Conservation (phyloP, 1,140 invertebrate genomes). For the Drosophila nigrodunni region DNA sequence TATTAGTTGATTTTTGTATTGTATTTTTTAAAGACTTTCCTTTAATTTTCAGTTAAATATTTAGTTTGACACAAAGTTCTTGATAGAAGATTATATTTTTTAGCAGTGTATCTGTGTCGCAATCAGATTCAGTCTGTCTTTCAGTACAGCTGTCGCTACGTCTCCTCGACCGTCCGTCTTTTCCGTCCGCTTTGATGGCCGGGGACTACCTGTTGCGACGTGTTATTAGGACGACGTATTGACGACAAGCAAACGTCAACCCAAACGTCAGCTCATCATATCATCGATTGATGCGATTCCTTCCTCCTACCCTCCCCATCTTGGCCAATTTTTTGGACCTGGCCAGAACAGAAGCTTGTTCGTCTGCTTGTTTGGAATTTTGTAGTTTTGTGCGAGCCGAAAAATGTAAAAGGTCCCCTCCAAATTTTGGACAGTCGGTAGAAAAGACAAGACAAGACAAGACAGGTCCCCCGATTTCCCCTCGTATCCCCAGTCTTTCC, state of each 20-base stretch:
- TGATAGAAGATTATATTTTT: too few species aligned
- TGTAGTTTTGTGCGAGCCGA: constrained; percentile 56
- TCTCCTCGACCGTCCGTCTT: constrained; percentile 3
- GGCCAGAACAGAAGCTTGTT: constrained; percentile 64
- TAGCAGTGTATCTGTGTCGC: constrained; percentile 39
- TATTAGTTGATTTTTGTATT: too few species aligned
- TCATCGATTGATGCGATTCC: constrained; percentile 78
- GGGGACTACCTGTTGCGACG: constrained; percentile 82
- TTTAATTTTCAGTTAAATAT: too few species aligned
- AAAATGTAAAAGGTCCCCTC: constrained; percentile 58
- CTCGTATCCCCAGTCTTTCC: not conserved
- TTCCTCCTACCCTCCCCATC: not conserved
- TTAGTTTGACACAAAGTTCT: too few species aligned
- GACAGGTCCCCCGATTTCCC: not conserved
- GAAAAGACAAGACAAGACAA: not conserved
- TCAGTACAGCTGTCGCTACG: constrained; percentile 45
- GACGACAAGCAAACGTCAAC: constrained; percentile 83
- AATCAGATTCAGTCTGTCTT: constrained; percentile 43
- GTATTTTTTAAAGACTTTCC: too few species aligned
- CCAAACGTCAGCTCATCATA: constrained; percentile 82
- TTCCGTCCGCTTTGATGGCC: constrained; percentile 61
- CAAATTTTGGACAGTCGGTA: constrained; percentile 63
- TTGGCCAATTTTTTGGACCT: constrained; percentile 48
- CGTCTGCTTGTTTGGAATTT: constrained; percentile 52
- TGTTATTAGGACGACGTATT: constrained; percentile 83